Evolutionary conservation across 2,113 vertebrate genomes (phyloP).

Genomic region (Onychostruthus taczanowskii): DNA sequence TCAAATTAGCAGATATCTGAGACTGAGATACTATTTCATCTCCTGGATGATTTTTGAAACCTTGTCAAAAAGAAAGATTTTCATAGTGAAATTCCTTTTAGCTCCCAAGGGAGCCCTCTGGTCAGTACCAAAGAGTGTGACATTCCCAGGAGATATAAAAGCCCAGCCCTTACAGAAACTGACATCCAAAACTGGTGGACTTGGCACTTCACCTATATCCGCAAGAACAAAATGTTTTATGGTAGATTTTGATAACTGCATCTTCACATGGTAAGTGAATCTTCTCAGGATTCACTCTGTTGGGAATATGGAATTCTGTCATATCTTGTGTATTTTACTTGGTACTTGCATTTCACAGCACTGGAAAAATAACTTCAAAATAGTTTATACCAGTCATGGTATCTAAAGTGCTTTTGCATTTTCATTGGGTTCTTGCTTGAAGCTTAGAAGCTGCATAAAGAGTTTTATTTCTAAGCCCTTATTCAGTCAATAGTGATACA

Average conservation of each 20-base stretch:
- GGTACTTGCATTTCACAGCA: background rate
- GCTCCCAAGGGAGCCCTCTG: background rate
- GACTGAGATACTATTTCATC: background rate
- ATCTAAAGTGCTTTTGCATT: background rate
- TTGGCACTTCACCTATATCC: background rate
- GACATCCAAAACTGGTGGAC: background rate
- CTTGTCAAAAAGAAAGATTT: background rate
- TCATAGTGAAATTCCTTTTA: background rate
- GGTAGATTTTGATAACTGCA: background rate
- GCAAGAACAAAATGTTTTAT: background rate
- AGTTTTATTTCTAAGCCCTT: background rate
- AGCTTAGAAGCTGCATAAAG: background rate
- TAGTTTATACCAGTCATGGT: background rate
- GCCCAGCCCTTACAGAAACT: background rate
- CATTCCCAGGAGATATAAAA: background rate
- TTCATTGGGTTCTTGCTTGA: background rate
- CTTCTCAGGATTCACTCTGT: background rate
- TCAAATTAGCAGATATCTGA: background rate
- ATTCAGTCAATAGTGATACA: background rate
- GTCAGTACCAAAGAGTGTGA: background rate
- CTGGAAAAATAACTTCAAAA: background rate
- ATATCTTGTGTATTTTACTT: background rate
- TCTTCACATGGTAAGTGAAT: background rate
- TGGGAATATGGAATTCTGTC: background rate
- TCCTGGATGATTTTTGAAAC: background rate